Percentiles rank a stretch among this genome's conserved stretches.
Conservation (phyloP, 1,140 invertebrate genomes). For the Geopemphigus sp. region DNA sequence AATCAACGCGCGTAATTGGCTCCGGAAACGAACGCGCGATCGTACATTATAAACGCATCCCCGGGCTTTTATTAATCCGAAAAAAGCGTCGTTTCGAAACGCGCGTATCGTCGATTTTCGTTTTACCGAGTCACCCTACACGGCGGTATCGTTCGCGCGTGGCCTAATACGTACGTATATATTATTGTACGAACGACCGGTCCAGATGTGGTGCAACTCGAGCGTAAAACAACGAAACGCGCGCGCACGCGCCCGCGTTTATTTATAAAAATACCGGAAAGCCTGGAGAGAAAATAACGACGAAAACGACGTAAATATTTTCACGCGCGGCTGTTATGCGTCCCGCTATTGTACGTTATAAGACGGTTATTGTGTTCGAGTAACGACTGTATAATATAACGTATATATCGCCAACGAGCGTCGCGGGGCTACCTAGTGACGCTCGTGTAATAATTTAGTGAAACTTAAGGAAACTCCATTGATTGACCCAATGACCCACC, state of each 20-base stretch:
- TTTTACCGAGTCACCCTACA: not conserved
- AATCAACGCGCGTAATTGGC: too few relatives aligned
- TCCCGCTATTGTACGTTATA: too few relatives aligned
- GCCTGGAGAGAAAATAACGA: not conserved
- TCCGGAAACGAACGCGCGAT: too few relatives aligned
- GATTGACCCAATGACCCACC: constrained; percentile 44
- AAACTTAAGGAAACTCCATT: constrained; percentile 34
- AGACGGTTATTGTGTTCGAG: too few relatives aligned
- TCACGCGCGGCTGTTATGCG: too few relatives aligned
- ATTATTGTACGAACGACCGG: not conserved
- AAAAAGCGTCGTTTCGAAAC: too few relatives aligned
- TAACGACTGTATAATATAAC: not conserved
- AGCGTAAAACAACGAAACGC: constrained; percentile 16
- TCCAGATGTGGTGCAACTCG: not conserved
- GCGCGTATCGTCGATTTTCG: not conserved
- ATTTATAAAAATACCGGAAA: constrained; percentile 36
- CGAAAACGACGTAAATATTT: too few relatives aligned
- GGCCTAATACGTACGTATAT: too few relatives aligned
- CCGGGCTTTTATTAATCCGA: too few relatives aligned
- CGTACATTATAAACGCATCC: too few relatives aligned
- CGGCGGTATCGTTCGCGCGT: too few relatives aligned
- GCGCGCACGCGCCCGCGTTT: not conserved
- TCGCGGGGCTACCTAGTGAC: not conserved
- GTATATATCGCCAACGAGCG: too few relatives aligned
- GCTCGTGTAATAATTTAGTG: constrained; percentile 8